Evolutionary conservation across 2,797 vertebrate genomes (phyloP).

Genomic region (Coendou prehensilis): DNA sequence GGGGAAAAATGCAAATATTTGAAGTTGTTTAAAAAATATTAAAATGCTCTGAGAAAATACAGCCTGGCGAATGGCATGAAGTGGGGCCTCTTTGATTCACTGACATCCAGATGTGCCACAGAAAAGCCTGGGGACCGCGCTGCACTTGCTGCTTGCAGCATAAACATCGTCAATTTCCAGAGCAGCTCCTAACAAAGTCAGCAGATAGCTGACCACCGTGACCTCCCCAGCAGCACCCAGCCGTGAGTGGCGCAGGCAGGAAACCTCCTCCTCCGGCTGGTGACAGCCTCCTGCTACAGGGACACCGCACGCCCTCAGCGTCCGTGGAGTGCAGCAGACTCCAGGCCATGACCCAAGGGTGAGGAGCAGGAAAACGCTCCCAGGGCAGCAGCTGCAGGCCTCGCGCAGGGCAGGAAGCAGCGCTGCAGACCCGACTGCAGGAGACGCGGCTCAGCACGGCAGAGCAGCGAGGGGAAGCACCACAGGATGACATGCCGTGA

Average conservation of each 20-base stretch:
- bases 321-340: not conserved
- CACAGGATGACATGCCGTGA: not conserved
- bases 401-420: not conserved
- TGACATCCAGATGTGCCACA: constrained; percentile 57
- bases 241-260: constrained; percentile 74
- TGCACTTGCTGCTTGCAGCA: constrained; percentile 74
- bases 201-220: constrained; percentile 86
- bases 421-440: not conserved
- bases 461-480: not conserved
- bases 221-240: constrained; percentile 81
- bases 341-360: not conserved
- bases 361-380: not conserved
- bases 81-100: constrained; percentile 71
- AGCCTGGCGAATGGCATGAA: not conserved
- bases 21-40: not conserved
- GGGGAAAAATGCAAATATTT: constrained; percentile 61
- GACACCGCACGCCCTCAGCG: constrained; percentile 54
- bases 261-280: constrained; percentile 86
- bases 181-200: constrained; percentile 82
- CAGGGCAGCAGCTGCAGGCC: not conserved
- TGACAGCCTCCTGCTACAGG: constrained; percentile 86
- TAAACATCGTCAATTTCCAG: constrained; percentile 84
- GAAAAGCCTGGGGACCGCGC: constrained; percentile 61
- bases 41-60: constrained; percentile 1
- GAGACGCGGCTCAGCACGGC: no score